Evolutionary conservation across 2,113 vertebrate species (phyloP), one percentile per base, ranked within the genome.

Genomic region (Apeltes quadracus): DNA sequence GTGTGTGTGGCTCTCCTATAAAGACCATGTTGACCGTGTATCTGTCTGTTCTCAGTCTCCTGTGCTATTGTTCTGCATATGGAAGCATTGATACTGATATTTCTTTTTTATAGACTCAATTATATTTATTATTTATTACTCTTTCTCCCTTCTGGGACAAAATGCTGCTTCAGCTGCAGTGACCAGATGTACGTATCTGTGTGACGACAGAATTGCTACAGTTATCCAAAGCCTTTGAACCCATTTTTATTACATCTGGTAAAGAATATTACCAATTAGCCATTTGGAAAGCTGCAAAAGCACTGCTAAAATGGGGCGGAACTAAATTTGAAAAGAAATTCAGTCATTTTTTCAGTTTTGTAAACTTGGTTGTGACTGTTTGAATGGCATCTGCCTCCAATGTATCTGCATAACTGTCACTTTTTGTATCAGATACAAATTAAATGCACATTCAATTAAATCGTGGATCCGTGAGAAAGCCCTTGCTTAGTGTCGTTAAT

Each of bases 21-120:
- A 77, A 41, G 54, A 78, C 67, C 51, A 54, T 53, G 14, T 67
- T 72, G 57, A 53, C 72, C 72, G 77, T 73, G 50, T 57, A 57
- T 23, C 32, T 0, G 29, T 71, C 5, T 25, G 32, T 55, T 16
- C 44, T 63, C 62, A 8, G 27, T 36, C 50, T 62, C 53, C 65
- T 69, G 71, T 59, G 71, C 73, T 81, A 48, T 61, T 58, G 46
- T 43, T 54, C 70, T 81, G 73, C 81, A 84, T 79, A 78, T 57
- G 20, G 57, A 61, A 41, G 57, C 55, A 13, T 16, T 69, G 48
- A 43, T 64, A 22, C 57, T 29, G 46, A 56, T 1, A 32, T 2
- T 43, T 71, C 32, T 16, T 43, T 11, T 36, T 36, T n/a, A 25
- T 39, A 10, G 41, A 51, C 63, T 36, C 7, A 14, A 32, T 39